phyloP scores from a whole-genome alignment of 2,888 invertebrate genomes.

The Drosophila meridionalis region DNA sequence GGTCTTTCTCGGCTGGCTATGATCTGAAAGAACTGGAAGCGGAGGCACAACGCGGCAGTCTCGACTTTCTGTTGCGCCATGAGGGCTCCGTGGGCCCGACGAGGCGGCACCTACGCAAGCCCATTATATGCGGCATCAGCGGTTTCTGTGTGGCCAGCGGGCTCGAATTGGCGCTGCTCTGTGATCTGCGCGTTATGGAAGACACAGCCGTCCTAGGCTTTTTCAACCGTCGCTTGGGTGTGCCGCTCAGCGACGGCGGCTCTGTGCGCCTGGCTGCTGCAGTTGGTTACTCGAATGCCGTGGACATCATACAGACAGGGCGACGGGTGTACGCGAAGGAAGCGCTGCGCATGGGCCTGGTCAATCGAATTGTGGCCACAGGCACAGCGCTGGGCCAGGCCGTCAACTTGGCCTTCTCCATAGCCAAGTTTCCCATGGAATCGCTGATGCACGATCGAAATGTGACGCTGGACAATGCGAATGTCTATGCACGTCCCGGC shows the following conservation, averaged over 20 bases:
- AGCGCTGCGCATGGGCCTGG: conserved; percentile 92
- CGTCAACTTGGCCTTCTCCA: conserved; percentile 89
- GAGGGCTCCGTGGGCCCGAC: conserved; percentile 88
- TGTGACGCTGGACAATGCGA: conserved; percentile 86
- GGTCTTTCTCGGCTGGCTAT: conserved; percentile 96
- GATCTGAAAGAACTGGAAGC: conserved; percentile 90
- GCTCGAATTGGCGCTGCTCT: conserved; percentile 95
- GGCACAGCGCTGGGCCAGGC: conserved; percentile 95
- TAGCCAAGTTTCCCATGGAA: conserved; percentile 93
- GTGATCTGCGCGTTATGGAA: conserved; percentile 95
- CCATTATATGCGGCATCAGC: conserved; percentile 93
- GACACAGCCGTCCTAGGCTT: conserved; percentile 93
- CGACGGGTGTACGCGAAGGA: conserved; percentile 91
- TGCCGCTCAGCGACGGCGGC: conserved; percentile 94
- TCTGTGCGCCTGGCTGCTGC: conserved; percentile 92
- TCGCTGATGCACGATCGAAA: conserved; percentile 84
- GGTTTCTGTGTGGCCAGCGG: conserved; percentile 97
- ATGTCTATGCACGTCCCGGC: conserved; percentile 88
- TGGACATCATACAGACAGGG: conserved; percentile 95
- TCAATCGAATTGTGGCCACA: conserved; percentile 91
- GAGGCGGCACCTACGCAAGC: conserved; percentile 91
- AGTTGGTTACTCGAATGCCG: conserved; percentile 93
- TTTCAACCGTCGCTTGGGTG: conserved; percentile 93
- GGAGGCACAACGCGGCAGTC: conserved; percentile 70
- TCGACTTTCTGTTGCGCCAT: conserved; percentile 80